Conservation (phyloP, 2,797 vertebrate species). For the Gobio occitaniae region DNA sequence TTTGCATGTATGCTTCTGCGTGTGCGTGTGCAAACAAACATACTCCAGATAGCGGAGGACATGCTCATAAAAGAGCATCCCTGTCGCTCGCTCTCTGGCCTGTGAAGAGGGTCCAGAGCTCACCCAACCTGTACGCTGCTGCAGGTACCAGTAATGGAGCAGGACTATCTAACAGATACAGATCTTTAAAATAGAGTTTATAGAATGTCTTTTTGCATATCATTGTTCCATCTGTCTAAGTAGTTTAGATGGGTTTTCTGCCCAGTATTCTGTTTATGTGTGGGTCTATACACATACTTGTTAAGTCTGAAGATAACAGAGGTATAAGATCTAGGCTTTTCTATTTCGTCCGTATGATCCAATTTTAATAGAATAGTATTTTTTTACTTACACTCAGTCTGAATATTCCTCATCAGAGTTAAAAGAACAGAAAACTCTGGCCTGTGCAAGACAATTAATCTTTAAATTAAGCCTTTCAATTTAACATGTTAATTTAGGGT, state of each 20-base stretch:
- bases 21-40: constrained; percentile 84
- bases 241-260: background rate
- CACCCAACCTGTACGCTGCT: constrained; percentile 91
- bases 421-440: background rate
- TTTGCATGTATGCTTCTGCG: constrained; percentile 48
- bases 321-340: background rate
- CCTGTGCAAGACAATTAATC: background rate
- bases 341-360: background rate
- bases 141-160: constrained; percentile 79
- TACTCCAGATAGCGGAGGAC: constrained; percentile 96
- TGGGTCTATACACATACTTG: background rate
- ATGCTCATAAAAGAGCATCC: constrained; percentile 87
- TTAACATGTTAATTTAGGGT: background rate
- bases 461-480: background rate
- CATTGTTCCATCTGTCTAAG: background rate
- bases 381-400: too few species aligned
- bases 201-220: background rate
- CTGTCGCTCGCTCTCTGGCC: constrained; percentile 93
- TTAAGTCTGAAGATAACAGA: background rate
- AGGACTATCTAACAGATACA: constrained; percentile 34
- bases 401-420: background rate
- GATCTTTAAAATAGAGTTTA: background rate
- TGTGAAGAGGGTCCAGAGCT: constrained; percentile 98
- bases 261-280: constrained; percentile 18
- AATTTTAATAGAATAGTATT: background rate